Base-by-base conservation (phyloP, 1,140 invertebrate genomes). In the Telenomus remus region DNA sequence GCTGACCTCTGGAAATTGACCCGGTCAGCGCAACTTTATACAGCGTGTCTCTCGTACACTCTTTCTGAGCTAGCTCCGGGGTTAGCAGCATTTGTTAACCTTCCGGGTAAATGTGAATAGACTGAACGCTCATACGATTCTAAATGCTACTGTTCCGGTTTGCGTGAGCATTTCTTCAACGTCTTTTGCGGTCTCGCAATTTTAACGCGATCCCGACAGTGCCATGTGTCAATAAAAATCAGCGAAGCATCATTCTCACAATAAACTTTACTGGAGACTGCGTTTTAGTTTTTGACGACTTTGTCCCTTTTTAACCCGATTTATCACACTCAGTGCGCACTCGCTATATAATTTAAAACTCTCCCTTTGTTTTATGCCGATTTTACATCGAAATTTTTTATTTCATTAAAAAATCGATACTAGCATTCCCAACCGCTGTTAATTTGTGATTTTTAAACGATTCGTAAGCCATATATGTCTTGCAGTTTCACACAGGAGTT, bases 181-280 rank as follows among this genome's bases (percentile, higher is more conserved):
- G 64, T 64, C 51, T 66, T 54, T 79, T 76, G 74, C 57, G 73
- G 78, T 72, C 70, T 79, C 61, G 81, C 74, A 82, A 80, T 81
- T 78, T 66, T 48, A 50, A 64, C 8, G 19, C 46, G 51, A 61
- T 55, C 59, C 14, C 39, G 68, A 61, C 68, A 71, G 76, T 76
- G 79, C 81, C 78, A 78, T 79, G 63, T 78, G 73, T 80, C 77
- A 81, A 81, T 83, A 83, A 81, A 83, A 83, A 81, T 83, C 80
- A 79, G 50, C 76, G 71, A 61, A 77, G 76, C 80, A 53, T 76
- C 61, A 66, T 78, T 66, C 55, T 51, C 51, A 74, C 73, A 74
- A 69, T 64, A 76, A 74, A 60, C 59, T 55, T 75, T 70, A 61
- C 65, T 49, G 72, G 49, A 72, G 55, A 70, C 56, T 54, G 65